These are phyloP conservation scores for Elegia similella DNA, from an alignment of 2,888 invertebrate species.

Conservation along the genomic window DNA sequence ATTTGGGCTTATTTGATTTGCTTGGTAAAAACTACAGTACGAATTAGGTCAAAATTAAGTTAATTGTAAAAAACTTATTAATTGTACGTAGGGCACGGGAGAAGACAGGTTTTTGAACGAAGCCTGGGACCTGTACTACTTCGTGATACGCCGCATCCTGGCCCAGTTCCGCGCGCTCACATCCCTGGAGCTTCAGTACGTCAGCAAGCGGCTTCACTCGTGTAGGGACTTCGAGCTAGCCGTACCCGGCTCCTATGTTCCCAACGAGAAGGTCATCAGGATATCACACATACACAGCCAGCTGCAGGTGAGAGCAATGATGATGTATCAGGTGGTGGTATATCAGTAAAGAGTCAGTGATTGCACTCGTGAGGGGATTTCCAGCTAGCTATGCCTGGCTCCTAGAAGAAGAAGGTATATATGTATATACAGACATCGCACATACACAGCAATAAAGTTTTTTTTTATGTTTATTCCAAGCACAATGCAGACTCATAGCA, in stretches of 20 bases:
- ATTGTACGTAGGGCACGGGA: conserved; percentile 82
- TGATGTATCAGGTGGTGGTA: too few species aligned
- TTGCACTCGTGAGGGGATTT: conserved; percentile 92
- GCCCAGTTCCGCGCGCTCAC: conserved; percentile 94
- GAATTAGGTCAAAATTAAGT: too few species aligned
- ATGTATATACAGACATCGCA: conserved; percentile 93
- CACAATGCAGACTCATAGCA: too few species aligned
- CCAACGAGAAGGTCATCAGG: conserved; percentile 91
- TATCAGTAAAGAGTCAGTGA: too few species aligned
- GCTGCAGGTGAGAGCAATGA: conserved; percentile 90
- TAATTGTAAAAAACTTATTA: too few species aligned
- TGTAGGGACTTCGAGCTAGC: conserved; percentile 96
- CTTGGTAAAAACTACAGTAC: too few species aligned
- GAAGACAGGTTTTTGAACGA: conserved; percentile 96
- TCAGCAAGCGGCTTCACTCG: conserved; percentile 93
- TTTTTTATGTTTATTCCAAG: too few species aligned
- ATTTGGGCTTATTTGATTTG: too few species aligned
- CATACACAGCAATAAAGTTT: conserved; percentile 93
- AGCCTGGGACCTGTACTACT: conserved; percentile 99
- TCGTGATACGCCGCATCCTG: conserved; percentile 97
- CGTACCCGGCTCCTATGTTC: conserved; percentile 99
- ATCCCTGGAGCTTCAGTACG: conserved; percentile 95
- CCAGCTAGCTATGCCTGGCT: conserved; percentile 98
- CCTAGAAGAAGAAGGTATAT: conserved; percentile 94
- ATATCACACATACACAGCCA: conserved; percentile 94